A percentile compares a stretch with the other conserved stretches of the same genome.
Conservation (phyloP, 2,113 vertebrate species). For the Chelonoidis abingdonii region DNA sequence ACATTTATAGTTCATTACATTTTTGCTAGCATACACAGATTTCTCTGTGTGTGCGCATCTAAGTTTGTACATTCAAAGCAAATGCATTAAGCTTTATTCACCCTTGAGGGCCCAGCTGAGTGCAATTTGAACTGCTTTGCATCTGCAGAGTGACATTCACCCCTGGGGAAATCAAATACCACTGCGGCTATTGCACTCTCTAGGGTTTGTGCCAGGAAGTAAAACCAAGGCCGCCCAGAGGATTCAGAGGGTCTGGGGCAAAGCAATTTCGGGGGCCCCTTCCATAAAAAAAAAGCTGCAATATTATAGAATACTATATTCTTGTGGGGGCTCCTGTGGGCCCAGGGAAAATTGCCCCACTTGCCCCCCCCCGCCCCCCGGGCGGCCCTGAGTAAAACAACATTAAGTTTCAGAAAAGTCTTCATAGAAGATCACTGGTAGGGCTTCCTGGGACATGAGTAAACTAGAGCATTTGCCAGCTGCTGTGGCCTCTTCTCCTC, state of each 20-base stretch:
- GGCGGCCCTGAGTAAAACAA: not conserved
- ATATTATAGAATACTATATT: too few relatives aligned
- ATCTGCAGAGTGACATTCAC: not conserved
- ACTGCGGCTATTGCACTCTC: not conserved
- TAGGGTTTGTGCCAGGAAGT: not conserved
- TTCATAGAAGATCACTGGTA: not conserved
- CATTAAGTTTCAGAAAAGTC: not conserved
- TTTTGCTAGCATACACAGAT: constrained; percentile 10
- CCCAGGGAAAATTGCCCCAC: too few relatives aligned
- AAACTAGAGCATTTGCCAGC: not conserved
- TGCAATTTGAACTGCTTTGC: not conserved
- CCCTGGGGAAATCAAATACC: not conserved
- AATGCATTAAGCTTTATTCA: not conserved
- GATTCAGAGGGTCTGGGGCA: too few relatives aligned
- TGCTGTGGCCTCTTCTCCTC: not conserved
- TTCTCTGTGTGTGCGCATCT: not conserved
- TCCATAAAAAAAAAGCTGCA: too few relatives aligned
- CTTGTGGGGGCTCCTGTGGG: too few relatives aligned
- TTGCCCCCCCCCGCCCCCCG: too few relatives aligned
- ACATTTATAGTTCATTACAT: not conserved
- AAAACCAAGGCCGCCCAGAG: not conserved
- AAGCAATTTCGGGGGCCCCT: too few relatives aligned
- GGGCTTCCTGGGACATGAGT: not conserved
- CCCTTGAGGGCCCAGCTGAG: not conserved
- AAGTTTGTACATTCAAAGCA: not conserved